Percentiles rank a stretch among this genome's conserved stretches.
Conservation (phyloP, 2,888 invertebrate genomes). For the Pristionchus entomophagus region DNA sequence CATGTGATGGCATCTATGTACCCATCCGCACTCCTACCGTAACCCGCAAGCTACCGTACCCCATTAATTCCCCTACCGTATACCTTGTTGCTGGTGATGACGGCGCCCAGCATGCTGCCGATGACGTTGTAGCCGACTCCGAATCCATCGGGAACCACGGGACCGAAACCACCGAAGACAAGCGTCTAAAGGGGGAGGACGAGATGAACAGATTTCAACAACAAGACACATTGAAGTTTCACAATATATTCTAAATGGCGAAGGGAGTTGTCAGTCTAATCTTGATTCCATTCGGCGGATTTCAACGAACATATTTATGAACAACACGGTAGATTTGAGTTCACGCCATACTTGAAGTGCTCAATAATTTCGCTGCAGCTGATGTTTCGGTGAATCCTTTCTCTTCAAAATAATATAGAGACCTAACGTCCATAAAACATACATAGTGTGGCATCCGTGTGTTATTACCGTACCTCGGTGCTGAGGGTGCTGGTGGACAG, state of each 20-base stretch:
- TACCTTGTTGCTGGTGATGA: conserved; percentile 83
- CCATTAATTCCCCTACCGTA: not conserved
- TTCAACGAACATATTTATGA: too few species aligned
- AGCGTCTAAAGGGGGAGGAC: conserved; percentile 84
- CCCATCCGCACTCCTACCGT: not conserved
- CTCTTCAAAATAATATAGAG: too few species aligned
- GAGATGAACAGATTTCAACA: too few species aligned
- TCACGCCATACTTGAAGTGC: too few species aligned
- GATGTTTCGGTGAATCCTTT: too few species aligned
- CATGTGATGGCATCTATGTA: too few species aligned
- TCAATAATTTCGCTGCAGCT: too few species aligned
- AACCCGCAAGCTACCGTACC: not conserved
- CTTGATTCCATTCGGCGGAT: too few species aligned
- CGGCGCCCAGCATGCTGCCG: conserved; percentile 86
- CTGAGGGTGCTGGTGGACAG: conserved; percentile 94
- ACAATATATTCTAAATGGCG: conserved; percentile 81
- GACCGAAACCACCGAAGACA: conserved; percentile 92
- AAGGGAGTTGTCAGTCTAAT: conserved; percentile 87
- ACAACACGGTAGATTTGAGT: too few species aligned
- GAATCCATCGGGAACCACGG: conserved; percentile 90
- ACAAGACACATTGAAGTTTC: too few species aligned
- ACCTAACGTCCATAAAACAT: too few species aligned
- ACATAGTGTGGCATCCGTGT: conserved; percentile 76
- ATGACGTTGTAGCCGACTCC: conserved; percentile 93
- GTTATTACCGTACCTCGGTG: conserved; percentile 80